A percentile compares a stretch with the other conserved stretches of the same genome.
phyloP scores from a whole-genome alignment of 2,888 invertebrate genomes.

The Luffia ferchaultella region DNA sequence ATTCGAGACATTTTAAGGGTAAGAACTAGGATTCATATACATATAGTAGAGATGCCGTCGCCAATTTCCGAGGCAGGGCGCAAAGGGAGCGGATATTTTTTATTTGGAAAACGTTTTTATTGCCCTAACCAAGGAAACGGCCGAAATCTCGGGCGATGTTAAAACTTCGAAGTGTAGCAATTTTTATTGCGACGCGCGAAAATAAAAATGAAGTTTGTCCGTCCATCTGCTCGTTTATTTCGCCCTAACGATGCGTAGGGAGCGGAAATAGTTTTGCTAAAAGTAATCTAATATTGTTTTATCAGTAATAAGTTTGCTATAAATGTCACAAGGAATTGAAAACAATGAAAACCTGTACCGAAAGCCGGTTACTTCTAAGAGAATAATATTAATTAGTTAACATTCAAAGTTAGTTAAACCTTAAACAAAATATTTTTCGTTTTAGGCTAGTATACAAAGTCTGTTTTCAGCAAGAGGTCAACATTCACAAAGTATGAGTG shows the following conservation, averaged over 20 bases:
- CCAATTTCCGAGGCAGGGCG: not conserved
- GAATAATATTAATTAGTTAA: not conserved
- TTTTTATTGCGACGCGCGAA: not conserved
- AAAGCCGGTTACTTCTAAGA: not conserved
- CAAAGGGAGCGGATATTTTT: not conserved
- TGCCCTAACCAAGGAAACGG: not conserved
- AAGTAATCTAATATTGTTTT: not conserved
- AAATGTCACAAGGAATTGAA: not conserved
- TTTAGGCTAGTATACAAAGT: too few species aligned
- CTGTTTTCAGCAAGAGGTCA: too few species aligned
- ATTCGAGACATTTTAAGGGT: not conserved
- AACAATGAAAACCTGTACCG: not conserved
- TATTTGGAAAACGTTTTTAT: not conserved
- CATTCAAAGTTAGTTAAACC: not conserved
- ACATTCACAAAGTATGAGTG: too few species aligned
- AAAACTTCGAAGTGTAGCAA: not conserved
- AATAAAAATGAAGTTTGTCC: not conserved
- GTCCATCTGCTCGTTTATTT: not conserved
- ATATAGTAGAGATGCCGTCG: too few species aligned
- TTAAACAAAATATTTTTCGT: not conserved
- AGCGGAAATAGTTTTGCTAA: not conserved
- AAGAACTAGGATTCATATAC: too few species aligned
- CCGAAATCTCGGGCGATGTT: not conserved
- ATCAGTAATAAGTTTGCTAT: not conserved
- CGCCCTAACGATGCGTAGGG: not conserved